A percentile compares a stretch with the other conserved stretches of the same genome.
Evolutionary conservation across 2,888 invertebrate species (phyloP).

Genomic region (Metacarcinus magister): DNA sequence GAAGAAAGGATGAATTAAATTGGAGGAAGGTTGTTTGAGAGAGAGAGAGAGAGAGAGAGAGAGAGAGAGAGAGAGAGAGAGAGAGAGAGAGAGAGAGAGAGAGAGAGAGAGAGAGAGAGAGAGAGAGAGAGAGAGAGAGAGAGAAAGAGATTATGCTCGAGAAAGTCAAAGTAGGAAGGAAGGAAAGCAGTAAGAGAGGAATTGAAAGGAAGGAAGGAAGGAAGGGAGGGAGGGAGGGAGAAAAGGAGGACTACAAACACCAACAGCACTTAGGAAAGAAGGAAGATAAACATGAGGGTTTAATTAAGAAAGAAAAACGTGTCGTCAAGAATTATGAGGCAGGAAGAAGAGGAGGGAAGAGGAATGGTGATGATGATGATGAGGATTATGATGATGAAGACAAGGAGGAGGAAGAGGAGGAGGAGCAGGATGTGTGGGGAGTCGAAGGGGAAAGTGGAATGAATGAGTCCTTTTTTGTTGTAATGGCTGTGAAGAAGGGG

Average conservation of each 20-base stretch:
- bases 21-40: not conserved
- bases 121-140: too few species aligned
- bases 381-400: not conserved
- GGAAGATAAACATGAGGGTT: not conserved
- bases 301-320: not conserved
- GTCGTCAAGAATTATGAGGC: not conserved
- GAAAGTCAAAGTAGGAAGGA: not conserved
- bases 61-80: too few species aligned
- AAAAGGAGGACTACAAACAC: not conserved
- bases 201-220: not conserved
- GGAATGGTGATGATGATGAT: not conserved
- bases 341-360: not conserved
- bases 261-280: not conserved
- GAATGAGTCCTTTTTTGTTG: not conserved
- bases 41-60: not conserved
- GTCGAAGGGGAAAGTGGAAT: not conserved
- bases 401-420: not conserved
- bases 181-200: not conserved
- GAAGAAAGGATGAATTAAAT: not conserved
- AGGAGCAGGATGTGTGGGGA: not conserved
- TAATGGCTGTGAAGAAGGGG: not conserved
- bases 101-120: not conserved
- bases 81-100: too few species aligned
- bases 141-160: too few species aligned
- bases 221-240: not conserved